Evolutionary conservation across 1,140 invertebrate genomes (phyloP), one percentile per base, ranked within the genome.

Genomic region (Melanaphis sacchari): DNA sequence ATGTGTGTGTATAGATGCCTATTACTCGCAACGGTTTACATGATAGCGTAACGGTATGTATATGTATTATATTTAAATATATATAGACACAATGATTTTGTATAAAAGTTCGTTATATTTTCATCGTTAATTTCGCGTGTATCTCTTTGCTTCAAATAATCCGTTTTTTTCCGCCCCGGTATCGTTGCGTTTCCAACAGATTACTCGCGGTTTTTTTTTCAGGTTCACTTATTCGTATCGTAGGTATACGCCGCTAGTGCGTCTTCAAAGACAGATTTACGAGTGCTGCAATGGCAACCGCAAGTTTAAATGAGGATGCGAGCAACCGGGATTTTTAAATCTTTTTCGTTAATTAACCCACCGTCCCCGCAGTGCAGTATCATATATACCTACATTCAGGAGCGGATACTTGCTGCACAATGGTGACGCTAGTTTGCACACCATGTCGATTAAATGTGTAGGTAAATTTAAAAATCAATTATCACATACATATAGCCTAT

Each of bases 251-350:
- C 31, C 85, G 41, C 49, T 18, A 18, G n/a, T 36, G 43, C 31
- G 46, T 90, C 22, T 90, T 90, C 43, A 90, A 90, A 54, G 87
- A 89, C n/a, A 87, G 41, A 88, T 87, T 87, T 87, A 43, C 43
- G 43, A 52, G 46, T n/a, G 43, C 26, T 40, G 40, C 40, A 84
- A 40, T 40, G 82, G 22, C 82, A 15, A 40, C 38, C 38, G 22
- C 38, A 84, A 26, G 82, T 40, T 40, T 21, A 88, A 88, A 46
- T 22, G 43, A n/a, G 31, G 7, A 46, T 18, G 9, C 41, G 41
- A 46, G 11, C 26, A 1, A 46, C 24, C 11, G 40, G 41, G 4
- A 43, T 85, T 43, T 40, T 85, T 85, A 26, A 85, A 85, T 43
- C 40, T 84, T 85, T 85, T 43, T 43, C 38, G 40, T 85, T 85